phyloP scores from a whole-genome alignment of 2,888 invertebrate genomes.

The Augochlorella aurata region DNA sequence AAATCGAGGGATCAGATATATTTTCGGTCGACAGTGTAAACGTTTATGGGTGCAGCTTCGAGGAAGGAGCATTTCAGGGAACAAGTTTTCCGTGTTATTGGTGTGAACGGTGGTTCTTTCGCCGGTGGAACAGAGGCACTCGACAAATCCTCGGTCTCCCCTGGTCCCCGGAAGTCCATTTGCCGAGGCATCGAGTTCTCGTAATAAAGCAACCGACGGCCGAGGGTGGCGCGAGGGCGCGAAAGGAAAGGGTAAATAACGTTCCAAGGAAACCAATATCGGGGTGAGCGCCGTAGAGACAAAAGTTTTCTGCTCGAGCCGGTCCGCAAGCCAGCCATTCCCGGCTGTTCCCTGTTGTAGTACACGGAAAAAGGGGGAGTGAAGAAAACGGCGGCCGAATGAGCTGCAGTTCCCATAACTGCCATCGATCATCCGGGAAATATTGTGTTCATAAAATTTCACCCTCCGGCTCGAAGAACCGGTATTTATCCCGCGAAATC shows the following conservation, averaged over 20 bases:
- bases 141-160: not conserved
- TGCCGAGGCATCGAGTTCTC: constrained; percentile 16
- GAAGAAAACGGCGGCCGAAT: constrained; percentile 34
- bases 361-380: not conserved
- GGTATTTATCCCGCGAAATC: constrained; percentile 35
- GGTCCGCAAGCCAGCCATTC: not conserved
- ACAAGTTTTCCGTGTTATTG: constrained; percentile 1
- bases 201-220: constrained; percentile 7
- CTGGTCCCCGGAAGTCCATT: constrained; percentile 22
- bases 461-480: constrained; percentile 28
- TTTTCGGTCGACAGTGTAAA: not conserved
- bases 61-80: not conserved
- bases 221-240: constrained; percentile 1
- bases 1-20: not conserved
- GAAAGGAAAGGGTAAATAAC: constrained; percentile 63
- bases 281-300: constrained; percentile 59
- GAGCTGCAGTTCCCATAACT: constrained; percentile 37
- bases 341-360: not conserved
- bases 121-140: not conserved
- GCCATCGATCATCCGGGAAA: constrained; percentile 57
- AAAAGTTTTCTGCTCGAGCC: constrained; percentile 65
- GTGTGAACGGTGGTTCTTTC: constrained; percentile 1
- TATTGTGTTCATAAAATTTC: constrained; percentile 50
- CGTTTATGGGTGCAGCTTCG: not conserved
- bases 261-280: constrained; percentile 65